phyloP scores from a whole-genome alignment of 2,113 vertebrate genomes.

The Forbesichthys papilliferus region DNA sequence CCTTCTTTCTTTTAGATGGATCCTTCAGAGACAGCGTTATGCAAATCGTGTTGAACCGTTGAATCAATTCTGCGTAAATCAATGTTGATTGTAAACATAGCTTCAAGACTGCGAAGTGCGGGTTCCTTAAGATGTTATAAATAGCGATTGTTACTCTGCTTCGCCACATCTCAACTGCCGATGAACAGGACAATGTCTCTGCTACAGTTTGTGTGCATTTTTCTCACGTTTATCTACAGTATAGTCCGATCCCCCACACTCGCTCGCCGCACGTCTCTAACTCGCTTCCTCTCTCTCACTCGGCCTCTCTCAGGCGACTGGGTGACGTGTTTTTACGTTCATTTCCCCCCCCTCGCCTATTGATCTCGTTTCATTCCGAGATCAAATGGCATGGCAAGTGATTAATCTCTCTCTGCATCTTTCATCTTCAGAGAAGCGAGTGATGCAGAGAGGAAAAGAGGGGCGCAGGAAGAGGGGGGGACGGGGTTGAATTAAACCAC shows the following conservation, averaged over 20 bases:
- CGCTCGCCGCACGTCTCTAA: neutral
- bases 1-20: constrained; percentile 7
- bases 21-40: constrained; percentile 43
- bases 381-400: constrained; percentile 72
- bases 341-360: constrained; percentile 49
- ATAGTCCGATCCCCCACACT: neutral
- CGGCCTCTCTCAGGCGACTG: constrained; percentile 9
- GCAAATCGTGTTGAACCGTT: constrained; percentile 40
- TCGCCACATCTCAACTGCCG: constrained; percentile 35
- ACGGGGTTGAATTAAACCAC: constrained; percentile 48
- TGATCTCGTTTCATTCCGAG: constrained; percentile 68
- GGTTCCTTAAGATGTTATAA: constrained; percentile 32
- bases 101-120: constrained; percentile 10
- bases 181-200: constrained; percentile 25
- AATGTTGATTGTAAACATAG: constrained; percentile 61
- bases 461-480: constrained; percentile 20
- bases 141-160: constrained; percentile 47
- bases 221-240: constrained; percentile 24
- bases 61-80: constrained; percentile 68
- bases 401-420: constrained; percentile 70
- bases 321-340: constrained; percentile 50
- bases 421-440: constrained; percentile 69
- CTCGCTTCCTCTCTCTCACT: constrained; percentile 30
- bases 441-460: constrained; percentile 47
- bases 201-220: constrained; percentile 29